phyloP scores from a whole-genome alignment of 1,140 invertebrate genomes.

The Holcopasites calliopsidis region DNA sequence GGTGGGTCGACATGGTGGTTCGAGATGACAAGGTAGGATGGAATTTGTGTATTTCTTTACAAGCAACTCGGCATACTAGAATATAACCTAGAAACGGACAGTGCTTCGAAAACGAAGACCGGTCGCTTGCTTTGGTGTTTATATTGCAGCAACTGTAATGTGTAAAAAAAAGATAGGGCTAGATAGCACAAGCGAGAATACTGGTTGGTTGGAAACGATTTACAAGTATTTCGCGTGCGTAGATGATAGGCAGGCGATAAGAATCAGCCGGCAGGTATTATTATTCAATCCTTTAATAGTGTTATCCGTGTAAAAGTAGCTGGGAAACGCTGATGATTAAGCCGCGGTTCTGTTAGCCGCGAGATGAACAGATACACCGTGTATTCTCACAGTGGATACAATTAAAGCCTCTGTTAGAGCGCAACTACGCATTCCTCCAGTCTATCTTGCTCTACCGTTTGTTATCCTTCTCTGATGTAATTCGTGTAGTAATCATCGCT shows the following conservation, averaged over 20 bases:
- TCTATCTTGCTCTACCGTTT: neutral
- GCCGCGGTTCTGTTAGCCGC: conserved; percentile 31
- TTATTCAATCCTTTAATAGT: conserved; percentile 53
- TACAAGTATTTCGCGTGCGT: conserved; percentile 35
- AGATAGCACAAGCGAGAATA: too few relatives aligned
- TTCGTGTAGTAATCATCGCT: conserved; percentile 57
- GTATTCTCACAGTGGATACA: conserved; percentile 54
- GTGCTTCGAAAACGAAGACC: too few relatives aligned
- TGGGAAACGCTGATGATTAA: conserved; percentile 56
- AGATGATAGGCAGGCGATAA: conserved; percentile 47
- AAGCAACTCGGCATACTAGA: too few relatives aligned
- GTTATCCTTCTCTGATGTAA: conserved; percentile 36
- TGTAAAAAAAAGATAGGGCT: too few relatives aligned
- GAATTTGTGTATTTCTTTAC: neutral
- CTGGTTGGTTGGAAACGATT: conserved; percentile 30
- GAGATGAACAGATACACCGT: conserved; percentile 56
- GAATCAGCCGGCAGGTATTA: conserved; percentile 22
- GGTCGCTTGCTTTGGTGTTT: too few relatives aligned
- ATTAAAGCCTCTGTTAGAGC: conserved; percentile 60
- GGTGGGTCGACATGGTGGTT: neutral
- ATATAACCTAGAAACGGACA: too few relatives aligned
- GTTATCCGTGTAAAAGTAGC: conserved; percentile 51
- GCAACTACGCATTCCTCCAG: conserved; percentile 8
- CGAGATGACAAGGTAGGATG: neutral
- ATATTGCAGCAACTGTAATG: too few relatives aligned